Percentiles rank a stretch among this genome's conserved stretches.
Evolutionary conservation across 2,113 vertebrate genomes (phyloP).

Genomic region (Plotosus lineatus): DNA sequence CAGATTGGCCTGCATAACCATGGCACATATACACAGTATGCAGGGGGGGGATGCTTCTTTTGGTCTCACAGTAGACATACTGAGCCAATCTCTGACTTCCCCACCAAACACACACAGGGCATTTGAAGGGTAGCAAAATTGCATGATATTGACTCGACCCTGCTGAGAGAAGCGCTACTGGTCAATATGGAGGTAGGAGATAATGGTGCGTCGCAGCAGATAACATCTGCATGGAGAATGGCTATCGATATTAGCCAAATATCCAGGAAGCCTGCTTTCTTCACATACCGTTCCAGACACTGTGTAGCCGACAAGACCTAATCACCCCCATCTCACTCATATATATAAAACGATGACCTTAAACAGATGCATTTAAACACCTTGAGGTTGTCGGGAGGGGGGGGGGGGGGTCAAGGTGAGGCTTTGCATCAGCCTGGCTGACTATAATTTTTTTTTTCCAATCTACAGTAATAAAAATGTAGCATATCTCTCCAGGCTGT

Average conservation of each 20-base stretch:
- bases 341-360: conserved; percentile 42
- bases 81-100: neutral
- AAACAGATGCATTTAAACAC: conserved; percentile 40
- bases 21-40: neutral
- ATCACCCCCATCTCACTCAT: conserved; percentile 54
- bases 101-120: conserved; percentile 32
- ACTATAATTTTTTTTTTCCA: neutral
- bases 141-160: conserved; percentile 46
- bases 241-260: conserved; percentile 48
- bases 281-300: neutral
- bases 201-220: conserved; percentile 47
- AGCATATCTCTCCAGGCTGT: conserved; percentile 24
- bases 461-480: conserved; percentile 27
- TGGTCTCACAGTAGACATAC: neutral
- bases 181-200: conserved; percentile 56
- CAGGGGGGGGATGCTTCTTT: neutral
- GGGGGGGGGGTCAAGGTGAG: conserved; percentile 12
- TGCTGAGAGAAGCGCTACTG: conserved; percentile 41
- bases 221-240: conserved; percentile 47
- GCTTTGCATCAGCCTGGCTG: neutral
- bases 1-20: neutral
- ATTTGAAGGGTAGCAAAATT: conserved; percentile 38
- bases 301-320: conserved; percentile 41
- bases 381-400: neutral
- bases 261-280: conserved; percentile 44